Evolutionary conservation across 2,888 invertebrate genomes (phyloP), one percentile per base, ranked within the genome.

Genomic region (Stegophylla sp.): DNA sequence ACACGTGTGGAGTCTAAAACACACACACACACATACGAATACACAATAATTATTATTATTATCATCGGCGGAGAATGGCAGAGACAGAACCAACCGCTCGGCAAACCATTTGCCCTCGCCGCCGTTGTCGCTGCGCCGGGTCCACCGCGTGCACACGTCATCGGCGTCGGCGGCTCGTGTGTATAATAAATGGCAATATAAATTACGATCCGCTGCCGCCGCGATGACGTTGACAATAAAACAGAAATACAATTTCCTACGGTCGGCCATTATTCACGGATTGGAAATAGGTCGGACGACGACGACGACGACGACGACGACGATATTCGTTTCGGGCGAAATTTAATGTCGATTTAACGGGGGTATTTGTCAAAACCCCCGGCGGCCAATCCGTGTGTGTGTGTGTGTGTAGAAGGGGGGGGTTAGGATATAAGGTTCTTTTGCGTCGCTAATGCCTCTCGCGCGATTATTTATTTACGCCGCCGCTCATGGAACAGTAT

Each of bases 161-260:
- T 34, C 34, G 34, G 34, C 34, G 34, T 3, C 34, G 34, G 34
- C 34, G 4, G 34, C n/a, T n/a, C n/a, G n/a, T n/a, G n/a, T n/a
- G n/a, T n/a, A 20, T n/a, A n/a, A 71, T 71, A 71, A 73, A 59
- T 73, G 43, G 43, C 23, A 10, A 17, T 41, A 59, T 73, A 73
- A 59, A 73, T 72, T 45, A 43, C 15, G 17, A 20, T 20, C 17
- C 12, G 56, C 56, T 1, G 28, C 28, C 45, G 20, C 17, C 17
- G 61, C 61, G 63, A 75, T 51, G 74, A 51, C 48, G 74, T 75
- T 51, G 74, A 75, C 48, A 75, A 75, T 64, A 75, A 75, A 75
- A 51, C 63, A 63, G 74, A 75, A 75, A 75, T 51, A 61, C 72
- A 73, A 73, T 73, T 73, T 73, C 61, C 45, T 73, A 63, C 12